Percentiles rank a stretch among this genome's conserved stretches.
phyloP scores from a whole-genome alignment of 1,140 invertebrate species.

The Pseudomyrmex dendroicus region DNA sequence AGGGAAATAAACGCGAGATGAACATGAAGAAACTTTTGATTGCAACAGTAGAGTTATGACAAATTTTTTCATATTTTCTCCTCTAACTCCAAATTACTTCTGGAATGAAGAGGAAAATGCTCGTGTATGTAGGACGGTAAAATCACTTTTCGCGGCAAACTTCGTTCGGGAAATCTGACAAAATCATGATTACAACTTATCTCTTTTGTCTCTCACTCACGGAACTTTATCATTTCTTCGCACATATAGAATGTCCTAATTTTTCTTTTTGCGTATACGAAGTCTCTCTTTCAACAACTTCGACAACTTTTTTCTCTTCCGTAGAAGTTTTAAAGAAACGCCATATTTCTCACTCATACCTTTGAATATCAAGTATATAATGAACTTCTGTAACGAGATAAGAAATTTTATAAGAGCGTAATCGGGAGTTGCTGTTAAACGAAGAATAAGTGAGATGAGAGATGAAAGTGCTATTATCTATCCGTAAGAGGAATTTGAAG shows the following conservation, averaged over 20 bases:
- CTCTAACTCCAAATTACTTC: constrained; percentile 5
- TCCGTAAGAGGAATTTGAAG: neutral
- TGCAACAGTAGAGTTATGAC: neutral
- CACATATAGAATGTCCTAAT: neutral
- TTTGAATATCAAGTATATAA: neutral
- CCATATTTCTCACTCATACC: neutral
- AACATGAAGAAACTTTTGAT: neutral
- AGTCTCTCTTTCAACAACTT: neutral
- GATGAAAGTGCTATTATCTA: constrained; percentile 1
- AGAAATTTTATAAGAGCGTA: neutral
- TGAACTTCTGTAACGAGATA: neutral
- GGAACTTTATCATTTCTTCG: neutral
- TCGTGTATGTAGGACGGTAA: neutral
- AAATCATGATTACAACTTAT: constrained; percentile 41
- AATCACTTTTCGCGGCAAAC: constrained; percentile 29
- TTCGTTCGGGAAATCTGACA: constrained; percentile 35
- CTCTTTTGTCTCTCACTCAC: constrained; percentile 1
- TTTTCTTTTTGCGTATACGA: neutral
- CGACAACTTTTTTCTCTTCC: neutral
- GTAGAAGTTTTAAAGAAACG: no score
- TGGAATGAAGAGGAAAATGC: constrained; percentile 19
- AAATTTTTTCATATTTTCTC: neutral
- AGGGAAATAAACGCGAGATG: neutral
- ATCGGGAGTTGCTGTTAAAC: neutral
- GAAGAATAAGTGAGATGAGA: neutral